Base-by-base conservation (phyloP, 2,888 invertebrate species). In the Melipona beecheii region DNA sequence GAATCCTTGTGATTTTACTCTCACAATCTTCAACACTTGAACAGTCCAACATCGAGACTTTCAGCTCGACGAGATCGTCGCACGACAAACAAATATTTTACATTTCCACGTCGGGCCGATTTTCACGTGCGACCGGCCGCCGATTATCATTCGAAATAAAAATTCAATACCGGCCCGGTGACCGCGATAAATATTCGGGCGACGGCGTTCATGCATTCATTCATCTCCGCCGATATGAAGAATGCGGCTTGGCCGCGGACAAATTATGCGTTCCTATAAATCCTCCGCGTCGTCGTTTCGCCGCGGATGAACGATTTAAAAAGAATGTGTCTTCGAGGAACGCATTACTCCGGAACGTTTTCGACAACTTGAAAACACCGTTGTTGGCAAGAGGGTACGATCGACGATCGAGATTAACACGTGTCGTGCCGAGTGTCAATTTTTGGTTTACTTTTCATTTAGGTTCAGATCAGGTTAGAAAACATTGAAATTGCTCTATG, bases 241-340 rank as follows among this genome's bases (percentile, higher is more conserved):
- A 84, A 81, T 64, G 56, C 50, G 24, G 31, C 15, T 11, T 0
- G n/a, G n/a, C 19, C 66, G 68, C 58, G 52, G 24, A 56, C 65
- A n/a, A 66, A 86, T 87, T 86, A 87, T 79, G 79, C 83, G 60
- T 56, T 56, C 70, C 75, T 78, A 81, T 86, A 87, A 87, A 87
- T 87, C 80, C 74, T 71, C 60, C 60, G 27, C 62, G 64, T 58
- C 64, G 58, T 64, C 43, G 43, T 43, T 43, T 9, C 21, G 5
- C 4, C 19, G 21, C 19, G 19, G 21, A 66, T 49, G 31, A 54
- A 68, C 69, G 65, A 71, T 4, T 19, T 60, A 70, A 78, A 56
- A 27, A 27, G 27, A 27, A 79, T 60, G 78, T 56, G 78, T 56
- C 73, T 69, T 19, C 50, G 43, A 52, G 15, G 19, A 77, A 81